Percentiles rank a stretch among this genome's conserved stretches.
Evolutionary conservation across 1,140 invertebrate species (phyloP).

Genomic region (Apis cerana): DNA sequence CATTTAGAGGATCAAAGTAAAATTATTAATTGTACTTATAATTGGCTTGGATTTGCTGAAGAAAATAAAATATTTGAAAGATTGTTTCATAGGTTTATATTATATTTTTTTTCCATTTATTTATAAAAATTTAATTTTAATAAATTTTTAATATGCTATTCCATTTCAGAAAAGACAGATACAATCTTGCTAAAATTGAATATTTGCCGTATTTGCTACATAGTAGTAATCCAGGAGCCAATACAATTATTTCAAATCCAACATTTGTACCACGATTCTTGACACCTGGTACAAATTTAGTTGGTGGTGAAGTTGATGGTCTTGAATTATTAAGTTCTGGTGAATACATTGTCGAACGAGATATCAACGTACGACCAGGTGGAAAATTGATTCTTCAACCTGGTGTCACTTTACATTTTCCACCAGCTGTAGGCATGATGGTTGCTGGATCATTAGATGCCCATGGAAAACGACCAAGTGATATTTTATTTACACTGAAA

Average conservation of each 20-base stretch:
- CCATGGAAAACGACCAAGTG: slow-evolving; percentile 87
- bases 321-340: slow-evolving; percentile 88
- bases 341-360: slow-evolving; percentile 92
- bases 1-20: slow-evolving; percentile 97
- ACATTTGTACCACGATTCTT: slow-evolving; percentile 90
- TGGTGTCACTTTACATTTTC: slow-evolving; percentile 93
- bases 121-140: not conserved
- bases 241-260: slow-evolving; percentile 87
- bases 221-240: slow-evolving; percentile 90
- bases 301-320: slow-evolving; percentile 95
- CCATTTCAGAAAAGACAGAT: slow-evolving; percentile 89
- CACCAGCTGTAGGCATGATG: slow-evolving; percentile 97
- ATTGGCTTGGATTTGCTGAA: slow-evolving; percentile 93
- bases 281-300: slow-evolving; percentile 84
- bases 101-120: not conserved
- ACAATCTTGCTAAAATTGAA: slow-evolving; percentile 93
- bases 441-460: slow-evolving; percentile 95
- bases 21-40: slow-evolving; percentile 95
- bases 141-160: not conserved
- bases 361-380: slow-evolving; percentile 94
- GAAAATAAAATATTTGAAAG: slow-evolving; percentile 90
- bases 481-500: slow-evolving; percentile 89
- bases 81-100: slow-evolving; percentile 88
- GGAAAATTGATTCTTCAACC: slow-evolving; percentile 93
- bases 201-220: slow-evolving; percentile 93